These are phyloP conservation scores for Phortica okadai DNA, from an alignment of 2,888 invertebrate genomes.

Conservation along the genomic window DNA sequence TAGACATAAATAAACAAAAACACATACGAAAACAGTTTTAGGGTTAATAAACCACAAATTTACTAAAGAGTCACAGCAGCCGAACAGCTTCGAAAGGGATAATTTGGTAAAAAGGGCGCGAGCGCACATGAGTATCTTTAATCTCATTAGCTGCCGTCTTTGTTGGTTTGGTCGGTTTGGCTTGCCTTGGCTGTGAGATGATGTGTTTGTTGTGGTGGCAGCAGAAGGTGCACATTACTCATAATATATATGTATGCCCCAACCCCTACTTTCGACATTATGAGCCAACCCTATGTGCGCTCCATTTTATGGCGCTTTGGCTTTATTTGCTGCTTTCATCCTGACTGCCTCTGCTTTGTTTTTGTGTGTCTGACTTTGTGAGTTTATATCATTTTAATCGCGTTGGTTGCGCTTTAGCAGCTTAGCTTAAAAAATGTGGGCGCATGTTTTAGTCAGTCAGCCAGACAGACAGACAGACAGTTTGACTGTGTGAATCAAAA, in stretches of 20 bases:
- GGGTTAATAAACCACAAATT: slow-evolving; percentile 67
- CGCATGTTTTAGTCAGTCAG: slow-evolving; percentile 30
- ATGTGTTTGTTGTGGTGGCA: slow-evolving; percentile 48
- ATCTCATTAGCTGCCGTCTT: background rate
- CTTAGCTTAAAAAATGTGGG: slow-evolving; percentile 57
- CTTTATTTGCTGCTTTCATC: background rate
- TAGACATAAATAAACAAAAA: slow-evolving; percentile 17
- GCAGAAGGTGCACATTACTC: slow-evolving; percentile 72
- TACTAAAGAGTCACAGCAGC: slow-evolving; percentile 43
- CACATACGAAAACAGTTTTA: slow-evolving; percentile 62
- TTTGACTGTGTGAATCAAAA: slow-evolving; percentile 1
- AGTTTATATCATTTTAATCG: slow-evolving; percentile 58
- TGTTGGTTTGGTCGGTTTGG: slow-evolving; percentile 23
- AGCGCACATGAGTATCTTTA: slow-evolving; percentile 1
- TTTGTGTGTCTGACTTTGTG: slow-evolving; percentile 7
- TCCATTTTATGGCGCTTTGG: slow-evolving; percentile 15
- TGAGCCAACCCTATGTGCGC: background rate
- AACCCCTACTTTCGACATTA: background rate
- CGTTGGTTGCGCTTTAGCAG: slow-evolving; percentile 71
- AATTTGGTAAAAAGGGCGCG: background rate
- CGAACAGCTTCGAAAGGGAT: slow-evolving; percentile 3
- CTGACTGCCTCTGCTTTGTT: slow-evolving; percentile 28
- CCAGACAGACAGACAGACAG: background rate
- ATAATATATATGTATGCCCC: slow-evolving; percentile 65
- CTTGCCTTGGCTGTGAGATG: slow-evolving; percentile 52